Evolutionary conservation across 2,888 invertebrate genomes (phyloP).

Genomic region (Microctonus hyperodae): DNA sequence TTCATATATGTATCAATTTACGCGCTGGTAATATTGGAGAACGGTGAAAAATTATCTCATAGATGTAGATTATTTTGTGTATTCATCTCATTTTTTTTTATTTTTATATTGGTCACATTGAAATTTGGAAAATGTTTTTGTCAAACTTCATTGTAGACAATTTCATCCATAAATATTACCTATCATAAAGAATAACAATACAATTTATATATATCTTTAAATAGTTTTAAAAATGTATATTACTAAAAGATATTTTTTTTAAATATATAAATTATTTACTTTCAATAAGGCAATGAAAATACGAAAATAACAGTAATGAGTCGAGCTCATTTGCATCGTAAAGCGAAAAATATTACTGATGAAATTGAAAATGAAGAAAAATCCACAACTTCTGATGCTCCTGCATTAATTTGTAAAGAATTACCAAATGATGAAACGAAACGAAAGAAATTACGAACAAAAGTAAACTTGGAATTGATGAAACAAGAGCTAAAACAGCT

Average conservation of each 20-base stretch:
- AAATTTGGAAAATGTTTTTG: background rate
- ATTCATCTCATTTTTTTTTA: background rate
- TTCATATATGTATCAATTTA: background rate
- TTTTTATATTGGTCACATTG: slow-evolving; percentile 26
- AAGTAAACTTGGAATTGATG: slow-evolving; percentile 49
- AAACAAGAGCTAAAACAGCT: slow-evolving; percentile 53
- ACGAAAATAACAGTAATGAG: slow-evolving; percentile 28
- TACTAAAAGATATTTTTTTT: background rate
- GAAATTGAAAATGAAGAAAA: slow-evolving; percentile 6
- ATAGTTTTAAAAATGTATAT: background rate
- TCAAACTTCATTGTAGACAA: background rate
- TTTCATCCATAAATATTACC: background rate
- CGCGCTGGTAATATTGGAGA: too few species aligned
- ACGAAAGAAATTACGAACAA: slow-evolving; percentile 41
- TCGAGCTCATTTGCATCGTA: slow-evolving; percentile 26
- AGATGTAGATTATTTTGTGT: background rate
- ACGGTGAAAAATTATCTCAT: background rate
- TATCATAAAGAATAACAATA: background rate
- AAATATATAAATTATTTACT: background rate
- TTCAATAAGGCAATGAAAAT: slow-evolving; percentile 10
- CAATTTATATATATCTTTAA: background rate
- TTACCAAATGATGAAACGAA: background rate
- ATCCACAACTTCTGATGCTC: background rate
- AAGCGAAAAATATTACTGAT: slow-evolving; percentile 21
- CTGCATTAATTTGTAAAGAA: slow-evolving; percentile 17